These are phyloP conservation scores for Arnoldichthys spilopterus DNA, from an alignment of 2,797 vertebrate species.

Conservation along the genomic window DNA sequence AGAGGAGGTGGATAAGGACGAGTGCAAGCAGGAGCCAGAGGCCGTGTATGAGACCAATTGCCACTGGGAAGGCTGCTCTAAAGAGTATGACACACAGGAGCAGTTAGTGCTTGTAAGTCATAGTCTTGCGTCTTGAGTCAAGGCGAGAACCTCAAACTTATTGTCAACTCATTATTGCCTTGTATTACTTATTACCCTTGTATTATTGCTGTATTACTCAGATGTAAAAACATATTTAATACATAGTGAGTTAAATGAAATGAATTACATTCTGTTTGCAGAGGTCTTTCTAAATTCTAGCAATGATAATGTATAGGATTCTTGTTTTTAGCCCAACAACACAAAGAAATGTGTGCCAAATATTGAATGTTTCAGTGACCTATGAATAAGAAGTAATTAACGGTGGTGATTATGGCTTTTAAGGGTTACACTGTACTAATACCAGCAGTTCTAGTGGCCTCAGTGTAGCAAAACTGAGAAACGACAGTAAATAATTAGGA, in stretches of 20 bases:
- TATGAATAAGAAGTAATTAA: no score
- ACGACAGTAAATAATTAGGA: slow-evolving; percentile 26
- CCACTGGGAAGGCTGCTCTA: slow-evolving; percentile 94
- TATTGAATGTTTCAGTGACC: no score
- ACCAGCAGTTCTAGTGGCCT: background rate
- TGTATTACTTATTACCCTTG: no score
- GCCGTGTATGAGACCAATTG: slow-evolving; percentile 97
- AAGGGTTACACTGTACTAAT: background rate
- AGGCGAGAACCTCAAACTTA: background rate
- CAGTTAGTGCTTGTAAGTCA: slow-evolving; percentile 94
- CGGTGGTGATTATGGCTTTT: background rate
- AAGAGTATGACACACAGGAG: slow-evolving; percentile 96
- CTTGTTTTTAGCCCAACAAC: no score
- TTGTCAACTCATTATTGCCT: background rate
- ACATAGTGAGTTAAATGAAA: background rate
- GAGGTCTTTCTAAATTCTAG: no score
- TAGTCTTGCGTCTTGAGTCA: background rate
- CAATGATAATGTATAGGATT: no score
- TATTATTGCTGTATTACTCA: background rate
- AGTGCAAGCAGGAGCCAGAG: slow-evolving; percentile 96
- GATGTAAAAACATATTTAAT: background rate
- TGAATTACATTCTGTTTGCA: background rate
- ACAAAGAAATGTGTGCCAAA: no score
- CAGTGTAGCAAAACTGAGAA: background rate
- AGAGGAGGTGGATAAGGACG: slow-evolving; percentile 96